Conservation (phyloP, 2,113 vertebrate species). For the Myocastor coypus region DNA sequence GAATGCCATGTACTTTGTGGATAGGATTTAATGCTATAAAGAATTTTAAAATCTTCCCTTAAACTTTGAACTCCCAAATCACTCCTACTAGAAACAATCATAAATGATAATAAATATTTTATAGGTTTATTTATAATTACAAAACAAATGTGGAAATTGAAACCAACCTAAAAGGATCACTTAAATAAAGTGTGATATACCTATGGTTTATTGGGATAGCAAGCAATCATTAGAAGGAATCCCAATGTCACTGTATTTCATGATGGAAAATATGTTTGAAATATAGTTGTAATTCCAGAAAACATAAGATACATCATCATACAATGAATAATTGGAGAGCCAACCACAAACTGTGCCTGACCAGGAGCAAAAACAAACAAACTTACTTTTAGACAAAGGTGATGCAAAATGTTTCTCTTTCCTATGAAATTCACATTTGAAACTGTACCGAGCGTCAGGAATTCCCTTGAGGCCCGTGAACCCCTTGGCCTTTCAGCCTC, state of each 20-base stretch:
- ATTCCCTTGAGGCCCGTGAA: neutral
- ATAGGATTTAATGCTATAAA: constrained; percentile 13
- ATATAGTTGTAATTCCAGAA: constrained; percentile 27
- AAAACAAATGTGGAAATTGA: neutral
- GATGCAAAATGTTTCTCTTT: neutral
- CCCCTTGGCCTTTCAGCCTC: neutral
- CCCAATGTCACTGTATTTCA: neutral
- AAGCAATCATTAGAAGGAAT: neutral
- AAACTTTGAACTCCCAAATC: neutral
- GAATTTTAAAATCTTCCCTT: constrained; percentile 16
- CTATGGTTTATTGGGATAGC: neutral
- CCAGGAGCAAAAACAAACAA: neutral
- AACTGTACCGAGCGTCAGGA: neutral
- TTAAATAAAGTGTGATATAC: neutral
- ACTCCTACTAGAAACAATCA: neutral
- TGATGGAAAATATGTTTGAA: neutral
- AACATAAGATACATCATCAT: neutral
- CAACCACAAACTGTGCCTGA: rapidly evolving
- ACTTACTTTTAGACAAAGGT: neutral
- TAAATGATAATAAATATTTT: neutral
- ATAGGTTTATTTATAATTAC: neutral
- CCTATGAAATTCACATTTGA: neutral
- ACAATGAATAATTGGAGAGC: neutral
- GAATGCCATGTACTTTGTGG: neutral
- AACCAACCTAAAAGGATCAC: neutral